A percentile compares a stretch with the other conserved stretches of the same genome.
These are phyloP conservation scores for Arion vulgaris DNA, from an alignment of 1,140 invertebrate species.

Conservation along the genomic window DNA sequence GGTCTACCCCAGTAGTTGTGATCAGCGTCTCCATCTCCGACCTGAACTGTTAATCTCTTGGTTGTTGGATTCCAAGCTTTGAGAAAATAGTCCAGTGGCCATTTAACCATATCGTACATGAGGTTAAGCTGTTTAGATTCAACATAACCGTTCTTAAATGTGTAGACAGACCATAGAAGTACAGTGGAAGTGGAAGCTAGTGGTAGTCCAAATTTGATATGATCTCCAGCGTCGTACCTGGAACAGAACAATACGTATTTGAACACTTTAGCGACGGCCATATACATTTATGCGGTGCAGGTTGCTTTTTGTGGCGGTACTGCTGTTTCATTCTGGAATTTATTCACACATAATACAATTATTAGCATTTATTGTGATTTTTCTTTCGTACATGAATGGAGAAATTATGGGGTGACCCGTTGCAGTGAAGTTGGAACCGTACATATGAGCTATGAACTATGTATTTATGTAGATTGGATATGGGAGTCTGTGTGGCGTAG, in stretches of 20 bases:
- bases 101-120: conserved; percentile 71
- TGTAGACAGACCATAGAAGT: conserved; percentile 76
- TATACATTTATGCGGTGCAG: no score
- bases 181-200: conserved; percentile 78
- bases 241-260: conserved; percentile 74
- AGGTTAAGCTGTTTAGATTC: conserved; percentile 70
- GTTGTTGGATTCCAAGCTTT: conserved; percentile 68
- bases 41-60: conserved; percentile 54
- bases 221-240: conserved; percentile 76
- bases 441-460: no score
- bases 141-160: conserved; percentile 74
- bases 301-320: no score
- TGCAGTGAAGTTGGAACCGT: no score
- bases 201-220: conserved; percentile 80
- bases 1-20: conserved; percentile 61
- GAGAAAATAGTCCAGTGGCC: conserved; percentile 79
- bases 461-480: no score
- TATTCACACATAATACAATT: no score
- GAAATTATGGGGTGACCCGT: no score
- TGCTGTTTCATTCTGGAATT: no score
- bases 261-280: no score
- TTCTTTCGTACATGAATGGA: no score
- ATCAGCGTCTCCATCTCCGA: conserved; percentile 59
- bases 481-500: no score
- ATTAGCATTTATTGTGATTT: no score